Conservation (phyloP, 2,888 invertebrate genomes). For the Coelinius sp. region DNA sequence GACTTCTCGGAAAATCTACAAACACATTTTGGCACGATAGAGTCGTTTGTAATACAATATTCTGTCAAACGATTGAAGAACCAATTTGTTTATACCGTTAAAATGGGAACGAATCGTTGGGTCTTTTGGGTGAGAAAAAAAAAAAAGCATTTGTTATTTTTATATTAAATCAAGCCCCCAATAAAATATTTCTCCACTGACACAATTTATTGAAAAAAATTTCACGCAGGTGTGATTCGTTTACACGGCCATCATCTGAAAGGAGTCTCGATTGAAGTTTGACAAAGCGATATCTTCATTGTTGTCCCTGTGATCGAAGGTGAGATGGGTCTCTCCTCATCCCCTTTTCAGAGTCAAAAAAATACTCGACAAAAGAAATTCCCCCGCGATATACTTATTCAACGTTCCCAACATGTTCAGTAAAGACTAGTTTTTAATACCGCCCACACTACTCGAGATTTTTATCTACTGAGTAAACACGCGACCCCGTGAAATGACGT, state of each 20-base stretch:
- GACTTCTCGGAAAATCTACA: constrained; percentile 47
- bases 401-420: background rate
- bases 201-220: background rate
- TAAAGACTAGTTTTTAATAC: constrained; percentile 12
- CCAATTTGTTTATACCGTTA: background rate
- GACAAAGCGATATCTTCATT: constrained; percentile 9
- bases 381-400: constrained; percentile 9
- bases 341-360: background rate
- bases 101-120: background rate
- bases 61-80: constrained; percentile 7
- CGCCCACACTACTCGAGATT: constrained; percentile 24
- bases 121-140: background rate
- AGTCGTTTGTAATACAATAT: constrained; percentile 10
- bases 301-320: background rate
- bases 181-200: background rate
- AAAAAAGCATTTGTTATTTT: background rate
- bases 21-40: constrained; percentile 11
- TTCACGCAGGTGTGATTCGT: constrained; percentile 23
- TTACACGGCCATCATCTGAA: background rate
- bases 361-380: constrained; percentile 15
- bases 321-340: background rate
- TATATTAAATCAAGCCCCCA: background rate
- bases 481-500: constrained; percentile 11
- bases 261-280: background rate
- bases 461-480: constrained; percentile 27